phyloP scores from a whole-genome alignment of 2,888 invertebrate genomes.

The Tiphia femorata region DNA sequence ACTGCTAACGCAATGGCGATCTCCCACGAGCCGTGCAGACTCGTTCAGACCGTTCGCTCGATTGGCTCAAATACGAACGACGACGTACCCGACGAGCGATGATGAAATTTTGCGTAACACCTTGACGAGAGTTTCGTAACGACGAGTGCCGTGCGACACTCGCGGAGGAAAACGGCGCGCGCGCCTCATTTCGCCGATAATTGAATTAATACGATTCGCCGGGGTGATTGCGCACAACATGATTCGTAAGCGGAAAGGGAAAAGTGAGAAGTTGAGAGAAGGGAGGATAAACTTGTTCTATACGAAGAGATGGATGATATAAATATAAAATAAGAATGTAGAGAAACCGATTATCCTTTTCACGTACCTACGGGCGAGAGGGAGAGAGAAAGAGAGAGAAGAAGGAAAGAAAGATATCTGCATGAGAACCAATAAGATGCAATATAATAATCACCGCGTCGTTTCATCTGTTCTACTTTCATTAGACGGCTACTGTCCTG shows the following conservation, averaged over 20 bases:
- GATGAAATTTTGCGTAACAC: slow-evolving; percentile 2
- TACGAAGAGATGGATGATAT: too few relatives aligned
- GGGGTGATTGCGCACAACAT: too few relatives aligned
- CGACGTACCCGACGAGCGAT: not conserved
- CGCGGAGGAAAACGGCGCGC: not conserved
- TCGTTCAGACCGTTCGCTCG: too few relatives aligned
- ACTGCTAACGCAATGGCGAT: slow-evolving; percentile 37
- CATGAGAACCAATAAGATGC: not conserved
- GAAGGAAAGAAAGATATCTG: not conserved
- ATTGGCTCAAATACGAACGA: too few relatives aligned
- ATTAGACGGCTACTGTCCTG: too few relatives aligned
- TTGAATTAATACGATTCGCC: not conserved
- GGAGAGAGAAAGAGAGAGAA: slow-evolving; percentile 4
- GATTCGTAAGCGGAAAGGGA: too few relatives aligned
- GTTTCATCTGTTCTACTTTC: too few relatives aligned
- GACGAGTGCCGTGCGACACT: not conserved
- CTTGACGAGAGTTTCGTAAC: not conserved
- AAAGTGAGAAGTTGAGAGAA: slow-evolving; percentile 3
- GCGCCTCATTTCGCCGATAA: not conserved
- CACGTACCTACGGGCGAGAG: slow-evolving; percentile 8
- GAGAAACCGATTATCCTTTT: slow-evolving; percentile 14
- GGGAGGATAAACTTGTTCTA: not conserved
- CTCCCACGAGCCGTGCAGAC: too few relatives aligned
- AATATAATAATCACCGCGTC: too few relatives aligned
- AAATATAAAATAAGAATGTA: slow-evolving; percentile 8